Evolutionary conservation across 2,888 invertebrate genomes (phyloP), one percentile per base, ranked within the genome.

Genomic region (Miltochrista miniata): DNA sequence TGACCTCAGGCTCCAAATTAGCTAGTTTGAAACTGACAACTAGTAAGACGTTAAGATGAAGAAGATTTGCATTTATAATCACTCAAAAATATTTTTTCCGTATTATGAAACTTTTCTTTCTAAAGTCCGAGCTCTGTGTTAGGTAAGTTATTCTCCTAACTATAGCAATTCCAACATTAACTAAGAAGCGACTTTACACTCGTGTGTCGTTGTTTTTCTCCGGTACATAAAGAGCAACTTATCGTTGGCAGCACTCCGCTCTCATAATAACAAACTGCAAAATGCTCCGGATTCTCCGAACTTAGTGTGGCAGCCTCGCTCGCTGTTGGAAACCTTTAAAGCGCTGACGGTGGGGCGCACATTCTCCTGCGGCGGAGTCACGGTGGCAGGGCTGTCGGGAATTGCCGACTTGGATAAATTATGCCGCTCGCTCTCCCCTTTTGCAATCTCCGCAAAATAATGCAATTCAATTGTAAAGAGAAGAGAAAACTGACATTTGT

Each of bases 261-360:
- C 77, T 81, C 76, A 82, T 85, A 87, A 85, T 85, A 87, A 86
- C 87, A 85, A 85, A 86, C 85, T 88, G 86, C 85, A 79, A 84
- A 89, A 87, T 85, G 81, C 83, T 85, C 81, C 74, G 85, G 85
- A 87, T 87, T 89, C 89, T 79, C 80, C 70, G 79, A 87, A 88
- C 83, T 89, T 81, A 81, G 79, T 82, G 80, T 76, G 78, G 83
- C 81, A 76, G 72, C 76, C 70, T 72, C 79, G 72, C 76, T 79
- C 77, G 72, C 76, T 72, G 76, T 72, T 81, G 79, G 84, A 85
- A 87, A 81, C 85, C 87, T 85, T 75, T 81, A 86, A 87, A 88
- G 84, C 87, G 89, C 89, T 87, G 87, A 87, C 87, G 81, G 75
- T 72, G 78, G 76, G 76, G 81, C 82, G 83, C 74, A 83, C 86